phyloP scores from a whole-genome alignment of 2,113 vertebrate genomes.

The Australoheros scitulus region DNA sequence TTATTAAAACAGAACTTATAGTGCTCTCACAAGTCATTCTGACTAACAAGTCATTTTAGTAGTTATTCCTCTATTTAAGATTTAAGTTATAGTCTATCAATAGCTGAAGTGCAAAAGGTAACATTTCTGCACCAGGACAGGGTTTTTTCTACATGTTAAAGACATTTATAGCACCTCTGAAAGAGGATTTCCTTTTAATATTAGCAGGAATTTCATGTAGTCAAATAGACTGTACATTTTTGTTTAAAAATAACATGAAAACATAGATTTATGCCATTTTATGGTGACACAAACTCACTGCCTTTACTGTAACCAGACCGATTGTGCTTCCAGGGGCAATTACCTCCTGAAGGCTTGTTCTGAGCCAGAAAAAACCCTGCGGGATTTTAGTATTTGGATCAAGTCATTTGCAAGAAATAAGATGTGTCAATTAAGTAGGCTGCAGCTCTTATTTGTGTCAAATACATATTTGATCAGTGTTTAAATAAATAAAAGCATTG shows the following conservation, averaged over 20 bases:
- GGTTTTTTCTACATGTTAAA: neutral
- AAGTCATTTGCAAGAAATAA: conserved; percentile 10
- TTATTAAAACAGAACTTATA: neutral
- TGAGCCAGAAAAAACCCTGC: conserved; percentile 4
- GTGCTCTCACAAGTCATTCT: neutral
- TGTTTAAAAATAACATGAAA: neutral
- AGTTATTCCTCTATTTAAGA: neutral
- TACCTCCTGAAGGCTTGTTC: neutral
- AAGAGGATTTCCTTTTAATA: neutral
- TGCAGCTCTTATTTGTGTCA: conserved; percentile 8
- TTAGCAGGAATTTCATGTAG: neutral
- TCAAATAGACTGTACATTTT: neutral
- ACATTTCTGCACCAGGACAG: neutral
- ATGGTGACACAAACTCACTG: neutral
- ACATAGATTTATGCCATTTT: neutral
- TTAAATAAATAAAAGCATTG: conserved; percentile 14
- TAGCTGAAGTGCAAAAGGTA: neutral
- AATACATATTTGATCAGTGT: conserved; percentile 1
- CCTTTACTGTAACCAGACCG: neutral
- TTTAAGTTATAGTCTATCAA: neutral
- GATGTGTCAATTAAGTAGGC: conserved; percentile 11
- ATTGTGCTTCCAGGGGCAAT: neutral
- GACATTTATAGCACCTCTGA: neutral
- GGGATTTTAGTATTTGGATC: conserved; percentile 8
- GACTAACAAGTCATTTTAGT: neutral